Percentiles rank a stretch among this genome's conserved stretches.
Evolutionary conservation across 35 echinoderm and acorn worm species (phyloP).

Genomic region (Stichopus chloronotus): DNA sequence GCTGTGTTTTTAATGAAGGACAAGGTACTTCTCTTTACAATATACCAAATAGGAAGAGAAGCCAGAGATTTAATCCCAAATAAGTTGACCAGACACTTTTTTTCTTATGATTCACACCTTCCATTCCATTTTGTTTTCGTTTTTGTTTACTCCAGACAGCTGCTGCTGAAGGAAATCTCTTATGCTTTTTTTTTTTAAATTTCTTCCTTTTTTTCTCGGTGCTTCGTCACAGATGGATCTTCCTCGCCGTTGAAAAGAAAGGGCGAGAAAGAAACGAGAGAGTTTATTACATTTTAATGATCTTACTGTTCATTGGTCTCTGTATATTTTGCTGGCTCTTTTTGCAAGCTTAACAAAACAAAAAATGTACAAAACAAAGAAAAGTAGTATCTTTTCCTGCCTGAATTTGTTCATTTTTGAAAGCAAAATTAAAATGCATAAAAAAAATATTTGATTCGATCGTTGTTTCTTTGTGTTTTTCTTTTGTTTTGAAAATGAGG

Average conservation of each 20-base stretch:
- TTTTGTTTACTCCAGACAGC: not conserved
- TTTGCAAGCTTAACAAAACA: not conserved
- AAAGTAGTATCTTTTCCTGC: not conserved
- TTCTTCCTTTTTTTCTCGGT: not conserved
- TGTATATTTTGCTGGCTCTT: constrained; percentile 3
- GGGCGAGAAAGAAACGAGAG: too few species aligned
- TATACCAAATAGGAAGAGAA: too few species aligned
- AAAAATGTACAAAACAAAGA: not conserved
- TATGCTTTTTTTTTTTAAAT: not conserved
- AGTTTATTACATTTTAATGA: not conserved
- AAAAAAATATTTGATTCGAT: too few species aligned
- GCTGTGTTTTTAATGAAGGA: too few species aligned
- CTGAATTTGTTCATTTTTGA: not conserved
- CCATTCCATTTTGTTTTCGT: not conserved
- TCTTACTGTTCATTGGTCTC: not conserved
- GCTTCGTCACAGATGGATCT: not conserved
- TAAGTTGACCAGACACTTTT: too few species aligned
- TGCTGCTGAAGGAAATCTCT: not conserved
- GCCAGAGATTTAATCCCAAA: too few species aligned
- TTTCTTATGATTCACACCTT: not conserved
- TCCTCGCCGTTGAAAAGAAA: not conserved
- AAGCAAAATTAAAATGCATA: not conserved
- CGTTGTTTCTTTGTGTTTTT: too few species aligned
- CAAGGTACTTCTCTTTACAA: too few species aligned
- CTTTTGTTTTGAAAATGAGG: too few species aligned